These are phyloP conservation scores for Corythaeola cristata DNA, from an alignment of 2,113 vertebrate species.

Conservation along the genomic window DNA sequence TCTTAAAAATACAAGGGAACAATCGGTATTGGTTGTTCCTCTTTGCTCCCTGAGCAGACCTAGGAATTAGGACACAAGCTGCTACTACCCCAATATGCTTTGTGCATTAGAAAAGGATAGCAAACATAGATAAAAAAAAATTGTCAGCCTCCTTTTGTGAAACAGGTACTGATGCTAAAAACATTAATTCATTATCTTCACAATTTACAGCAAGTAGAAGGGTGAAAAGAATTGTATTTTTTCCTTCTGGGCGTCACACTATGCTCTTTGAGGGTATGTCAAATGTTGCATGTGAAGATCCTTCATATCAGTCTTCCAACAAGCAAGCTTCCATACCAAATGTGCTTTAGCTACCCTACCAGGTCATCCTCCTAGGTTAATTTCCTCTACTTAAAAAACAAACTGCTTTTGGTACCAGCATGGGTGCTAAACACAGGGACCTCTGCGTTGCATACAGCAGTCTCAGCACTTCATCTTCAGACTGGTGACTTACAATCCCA, in stretches of 20 bases:
- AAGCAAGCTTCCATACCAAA: not conserved
- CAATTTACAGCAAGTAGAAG: not conserved
- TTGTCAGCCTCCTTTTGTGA: not conserved
- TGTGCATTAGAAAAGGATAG: not conserved
- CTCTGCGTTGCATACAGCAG: not conserved
- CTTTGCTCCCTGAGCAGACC: not conserved
- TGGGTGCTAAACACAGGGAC: not conserved
- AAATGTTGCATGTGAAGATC: rapidly evolving
- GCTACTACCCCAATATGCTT: not conserved
- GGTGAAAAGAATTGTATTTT: not conserved
- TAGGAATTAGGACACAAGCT: not conserved
- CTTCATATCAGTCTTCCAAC: not conserved
- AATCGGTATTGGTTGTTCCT: not conserved
- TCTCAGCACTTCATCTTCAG: not conserved
- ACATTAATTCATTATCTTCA: not conserved
- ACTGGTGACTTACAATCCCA: not conserved
- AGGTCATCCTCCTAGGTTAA: not conserved
- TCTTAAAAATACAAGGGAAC: not conserved
- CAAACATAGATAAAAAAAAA: not conserved
- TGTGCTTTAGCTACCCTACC: not conserved
- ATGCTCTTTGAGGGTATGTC: not conserved
- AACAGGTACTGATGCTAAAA: not conserved
- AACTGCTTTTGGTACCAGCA: not conserved
- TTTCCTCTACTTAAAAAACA: not conserved
- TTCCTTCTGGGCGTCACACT: not conserved